Percentiles rank a stretch among this genome's conserved stretches.
These are phyloP conservation scores for Cassiopea xamachana DNA, from an alignment of 30 jellyfish, hydroid and myxozoan genomes.

Conservation along the genomic window DNA sequence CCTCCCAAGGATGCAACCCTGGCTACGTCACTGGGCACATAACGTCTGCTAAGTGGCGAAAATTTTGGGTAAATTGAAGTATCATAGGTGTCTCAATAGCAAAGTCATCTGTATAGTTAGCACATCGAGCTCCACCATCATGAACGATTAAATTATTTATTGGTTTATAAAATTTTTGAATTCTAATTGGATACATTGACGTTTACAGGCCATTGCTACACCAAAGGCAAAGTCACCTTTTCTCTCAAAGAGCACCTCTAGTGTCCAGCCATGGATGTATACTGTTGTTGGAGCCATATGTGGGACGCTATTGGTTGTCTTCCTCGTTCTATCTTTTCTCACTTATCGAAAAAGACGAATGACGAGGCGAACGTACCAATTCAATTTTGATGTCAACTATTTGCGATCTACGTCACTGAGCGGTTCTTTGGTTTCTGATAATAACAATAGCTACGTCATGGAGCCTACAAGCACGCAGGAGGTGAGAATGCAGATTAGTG, in stretches of 20 bases:
- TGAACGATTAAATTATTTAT: no score
- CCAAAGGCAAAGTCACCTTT: slow-evolving; percentile 13
- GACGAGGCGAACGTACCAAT: slow-evolving; percentile 42
- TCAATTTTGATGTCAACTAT: slow-evolving; percentile 52
- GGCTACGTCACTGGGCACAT: no score
- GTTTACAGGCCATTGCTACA: not conserved
- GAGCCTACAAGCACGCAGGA: slow-evolving; percentile 42
- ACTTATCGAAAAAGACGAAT: slow-evolving; percentile 67
- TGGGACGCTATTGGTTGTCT: slow-evolving; percentile 70
- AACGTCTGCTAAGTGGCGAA: no score
- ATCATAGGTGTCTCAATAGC: no score
- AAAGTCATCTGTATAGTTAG: no score
- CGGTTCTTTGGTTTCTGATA: slow-evolving; percentile 52
- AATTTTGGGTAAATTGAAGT: no score
- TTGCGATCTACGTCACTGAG: slow-evolving; percentile 59
- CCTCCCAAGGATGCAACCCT: no score
- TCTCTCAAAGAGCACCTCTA: not conserved
- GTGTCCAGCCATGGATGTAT: slow-evolving; percentile 72
- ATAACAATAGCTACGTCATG: slow-evolving; percentile 63
- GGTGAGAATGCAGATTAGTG: not conserved
- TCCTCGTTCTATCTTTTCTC: slow-evolving; percentile 67
- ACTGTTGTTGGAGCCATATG: slow-evolving; percentile 80
- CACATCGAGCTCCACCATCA: no score
- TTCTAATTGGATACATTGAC: not conserved
- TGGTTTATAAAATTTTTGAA: no score